Conservation (phyloP, 2,888 invertebrate genomes). For the Liodrosophila aerea region DNA sequence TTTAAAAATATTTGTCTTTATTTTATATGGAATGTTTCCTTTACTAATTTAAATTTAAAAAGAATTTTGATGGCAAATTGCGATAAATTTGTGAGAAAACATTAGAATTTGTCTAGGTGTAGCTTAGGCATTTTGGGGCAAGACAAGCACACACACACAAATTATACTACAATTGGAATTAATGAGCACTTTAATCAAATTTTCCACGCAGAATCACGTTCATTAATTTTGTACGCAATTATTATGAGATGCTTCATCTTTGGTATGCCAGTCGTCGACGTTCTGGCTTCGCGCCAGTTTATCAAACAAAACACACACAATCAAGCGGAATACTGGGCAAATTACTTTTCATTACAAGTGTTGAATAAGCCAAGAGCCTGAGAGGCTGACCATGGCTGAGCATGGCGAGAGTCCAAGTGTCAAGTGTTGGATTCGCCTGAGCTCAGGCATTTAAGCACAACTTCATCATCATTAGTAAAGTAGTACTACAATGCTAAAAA, state of each 20-base stretch:
- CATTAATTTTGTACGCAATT: constrained; percentile 74
- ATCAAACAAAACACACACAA: constrained; percentile 71
- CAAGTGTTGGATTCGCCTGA: constrained; percentile 56
- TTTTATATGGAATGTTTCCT: no score
- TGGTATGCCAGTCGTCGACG: constrained; percentile 11
- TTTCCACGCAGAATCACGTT: constrained; percentile 65
- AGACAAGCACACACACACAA: constrained; percentile 36
- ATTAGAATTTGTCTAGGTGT: constrained; percentile 6
- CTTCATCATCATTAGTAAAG: constrained; percentile 72
- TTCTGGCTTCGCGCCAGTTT: constrained; percentile 26
- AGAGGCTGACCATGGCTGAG: constrained; percentile 13
- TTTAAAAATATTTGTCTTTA: no score
- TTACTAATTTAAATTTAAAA: no score
- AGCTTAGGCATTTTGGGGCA: not conserved
- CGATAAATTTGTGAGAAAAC: not conserved
- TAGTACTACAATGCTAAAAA: constrained; percentile 52
- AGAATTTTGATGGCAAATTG: not conserved
- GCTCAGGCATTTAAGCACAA: constrained; percentile 68
- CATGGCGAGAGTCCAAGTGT: constrained; percentile 59
- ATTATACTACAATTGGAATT: constrained; percentile 67
- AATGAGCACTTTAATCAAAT: constrained; percentile 74
- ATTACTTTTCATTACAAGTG: constrained; percentile 74
- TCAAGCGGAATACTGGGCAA: constrained; percentile 65
- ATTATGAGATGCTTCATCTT: constrained; percentile 45
- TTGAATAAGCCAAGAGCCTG: constrained; percentile 33